Evolutionary conservation across 2,888 invertebrate species (phyloP), one percentile per base, ranked within the genome.

Genomic region (Rhingia campestris): DNA sequence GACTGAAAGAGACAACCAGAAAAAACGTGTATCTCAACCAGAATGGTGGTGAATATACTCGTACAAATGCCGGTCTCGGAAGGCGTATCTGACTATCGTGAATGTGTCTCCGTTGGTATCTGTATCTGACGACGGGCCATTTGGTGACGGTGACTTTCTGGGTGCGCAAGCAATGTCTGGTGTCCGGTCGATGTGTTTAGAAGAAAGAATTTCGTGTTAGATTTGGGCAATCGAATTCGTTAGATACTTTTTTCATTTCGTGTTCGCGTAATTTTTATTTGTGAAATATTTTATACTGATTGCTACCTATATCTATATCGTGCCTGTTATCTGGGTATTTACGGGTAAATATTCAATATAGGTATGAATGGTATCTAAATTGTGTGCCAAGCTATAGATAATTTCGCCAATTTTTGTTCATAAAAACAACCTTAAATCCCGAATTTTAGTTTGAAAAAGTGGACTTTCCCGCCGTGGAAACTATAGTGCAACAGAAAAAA

Each of bases 101-200:
- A 82, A 82, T 79, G 77, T 22, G 54, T 51, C 77, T 61, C 39
- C 22, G 41, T 45, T 51, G 61, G 64, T 79, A 74, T 79, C 79
- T 79, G 64, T 79, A 74, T 79, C 79, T 79, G 63, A 51, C 79
- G 37, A 58, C 79, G 58, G 41, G 7, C 56, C 82, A 79, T 74
- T 84, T 79, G 73, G 79, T 74, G 82, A 69, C 82, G 79, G 69
- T 72, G 53, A 74, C 82, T 84, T 84, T 74, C 69, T 79, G 73
- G 58, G 74, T 84, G 79, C 79, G 82, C 82, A 74, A 63, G 79
- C 79, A 84, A 84, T 84, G 82, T 64, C 64, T 79, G 73, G 63
- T 79, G 64, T 79, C 58, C 82, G 82, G 79, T 84, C 73, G 82
- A 70, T 33, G 63, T 64, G 14, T 81, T 56, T 59, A 39, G 32